Conservation (phyloP, 2,113 vertebrate genomes). For the Athene cunicularia region DNA sequence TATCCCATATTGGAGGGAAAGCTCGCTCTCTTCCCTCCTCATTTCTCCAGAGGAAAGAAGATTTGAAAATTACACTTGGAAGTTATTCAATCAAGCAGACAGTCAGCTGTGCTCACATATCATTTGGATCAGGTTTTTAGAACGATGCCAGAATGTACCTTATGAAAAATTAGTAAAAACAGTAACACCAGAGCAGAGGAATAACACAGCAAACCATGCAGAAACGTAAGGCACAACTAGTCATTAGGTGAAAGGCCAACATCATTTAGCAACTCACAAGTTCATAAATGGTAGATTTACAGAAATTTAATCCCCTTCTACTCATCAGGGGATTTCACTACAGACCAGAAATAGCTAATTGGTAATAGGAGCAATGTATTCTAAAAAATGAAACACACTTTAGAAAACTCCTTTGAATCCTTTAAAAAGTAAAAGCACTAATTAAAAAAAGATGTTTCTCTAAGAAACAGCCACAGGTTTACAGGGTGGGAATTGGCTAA, state of each 20-base stretch:
- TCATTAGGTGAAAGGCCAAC: constrained; percentile 65
- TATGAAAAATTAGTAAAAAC: constrained; percentile 60
- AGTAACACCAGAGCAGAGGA: constrained; percentile 49
- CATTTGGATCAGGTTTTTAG: constrained; percentile 63
- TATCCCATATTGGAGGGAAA: background rate
- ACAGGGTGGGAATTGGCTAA: constrained; percentile 59
- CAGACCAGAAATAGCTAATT: constrained; percentile 71
- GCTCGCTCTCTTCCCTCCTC: background rate
- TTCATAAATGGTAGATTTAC: constrained; percentile 74
- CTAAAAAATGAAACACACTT: constrained; percentile 50
- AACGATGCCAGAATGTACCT: constrained; percentile 54
- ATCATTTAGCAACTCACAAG: constrained; percentile 70
- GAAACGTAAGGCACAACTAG: constrained; percentile 42
- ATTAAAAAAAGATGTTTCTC: constrained; percentile 71
- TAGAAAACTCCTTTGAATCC: constrained; percentile 61
- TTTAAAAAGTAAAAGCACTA: constrained; percentile 66
- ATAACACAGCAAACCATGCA: constrained; percentile 58
- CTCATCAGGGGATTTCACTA: constrained; percentile 67
- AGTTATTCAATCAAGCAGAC: constrained; percentile 59
- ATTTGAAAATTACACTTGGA: constrained; percentile 65
- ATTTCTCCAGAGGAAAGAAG: constrained; percentile 47
- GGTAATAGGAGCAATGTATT: constrained; percentile 16
- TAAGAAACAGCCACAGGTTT: constrained; percentile 65
- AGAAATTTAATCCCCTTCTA: constrained; percentile 68
- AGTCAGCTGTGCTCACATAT: constrained; percentile 55